These are phyloP conservation scores for Rhopilema esculentum DNA, from an alignment of 30 jellyfish, hydroid and myxozoan species.

Conservation along the genomic window DNA sequence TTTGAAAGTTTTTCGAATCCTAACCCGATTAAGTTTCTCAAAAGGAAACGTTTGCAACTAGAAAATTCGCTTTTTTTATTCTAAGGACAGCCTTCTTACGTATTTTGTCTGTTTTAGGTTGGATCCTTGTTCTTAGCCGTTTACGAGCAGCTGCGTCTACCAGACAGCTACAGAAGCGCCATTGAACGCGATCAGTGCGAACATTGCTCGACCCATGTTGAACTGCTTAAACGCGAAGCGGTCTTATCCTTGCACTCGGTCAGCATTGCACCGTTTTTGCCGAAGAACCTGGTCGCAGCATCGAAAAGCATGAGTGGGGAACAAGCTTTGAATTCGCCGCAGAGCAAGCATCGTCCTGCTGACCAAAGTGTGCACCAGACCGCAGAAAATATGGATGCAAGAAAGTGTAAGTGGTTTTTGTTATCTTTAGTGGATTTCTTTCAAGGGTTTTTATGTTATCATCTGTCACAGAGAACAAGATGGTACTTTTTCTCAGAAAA, in stretches of 20 bases:
- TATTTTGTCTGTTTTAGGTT: constrained; percentile 54
- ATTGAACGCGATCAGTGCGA: constrained; percentile 87
- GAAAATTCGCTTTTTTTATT: neutral
- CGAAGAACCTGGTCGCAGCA: constrained; percentile 59
- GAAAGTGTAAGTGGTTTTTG: constrained; percentile 1
- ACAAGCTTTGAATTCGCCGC: constrained; percentile 24
- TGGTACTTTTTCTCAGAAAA: too few relatives aligned
- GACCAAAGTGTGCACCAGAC: neutral
- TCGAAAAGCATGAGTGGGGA: constrained; percentile 31
- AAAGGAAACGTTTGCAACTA: neutral
- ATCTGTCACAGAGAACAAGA: too few relatives aligned
- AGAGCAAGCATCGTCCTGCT: constrained; percentile 21
- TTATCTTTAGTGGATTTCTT: too few relatives aligned
- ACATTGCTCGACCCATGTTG: constrained; percentile 89
- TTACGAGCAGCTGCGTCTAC: constrained; percentile 83
- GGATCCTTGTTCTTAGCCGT: constrained; percentile 83
- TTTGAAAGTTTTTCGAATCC: neutral
- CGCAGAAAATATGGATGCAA: neutral
- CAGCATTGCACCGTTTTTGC: constrained; percentile 82
- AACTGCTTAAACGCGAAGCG: constrained; percentile 78
- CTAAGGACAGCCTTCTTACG: neutral
- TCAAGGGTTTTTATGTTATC: neutral
- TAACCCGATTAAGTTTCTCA: neutral
- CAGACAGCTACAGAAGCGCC: constrained; percentile 66
- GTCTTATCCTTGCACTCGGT: constrained; percentile 75